A percentile compares a stretch with the other conserved stretches of the same genome.
Evolutionary conservation across 2,888 invertebrate species (phyloP).

Genomic region (Gryllus longicercus): DNA sequence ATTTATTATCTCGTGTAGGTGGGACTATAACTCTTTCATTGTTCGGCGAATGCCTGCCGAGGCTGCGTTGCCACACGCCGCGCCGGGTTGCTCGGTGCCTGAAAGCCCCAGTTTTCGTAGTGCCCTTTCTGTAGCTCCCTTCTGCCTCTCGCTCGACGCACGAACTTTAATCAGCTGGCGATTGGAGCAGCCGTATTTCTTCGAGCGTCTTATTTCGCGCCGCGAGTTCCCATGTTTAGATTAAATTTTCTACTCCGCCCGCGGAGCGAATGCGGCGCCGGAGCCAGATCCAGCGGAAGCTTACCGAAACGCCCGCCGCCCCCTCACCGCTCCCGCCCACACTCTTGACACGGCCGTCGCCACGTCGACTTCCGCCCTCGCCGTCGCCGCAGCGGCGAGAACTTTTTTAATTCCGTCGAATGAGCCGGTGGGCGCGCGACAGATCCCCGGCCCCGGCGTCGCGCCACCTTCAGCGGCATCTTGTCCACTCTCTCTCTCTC

Average conservation of each 20-base stretch:
- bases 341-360: background rate
- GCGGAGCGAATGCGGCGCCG: constrained; percentile 11
- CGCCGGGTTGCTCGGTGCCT: too few relatives aligned
- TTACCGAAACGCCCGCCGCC: background rate
- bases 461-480: too few relatives aligned
- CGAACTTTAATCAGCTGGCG: constrained; percentile 19
- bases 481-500: too few relatives aligned
- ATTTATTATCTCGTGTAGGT: too few relatives aligned
- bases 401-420: constrained; percentile 19
- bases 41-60: too few relatives aligned
- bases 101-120: too few relatives aligned
- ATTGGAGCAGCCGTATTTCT: background rate
- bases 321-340: background rate
- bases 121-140: background rate
- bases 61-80: too few relatives aligned
- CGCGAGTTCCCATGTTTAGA: constrained; percentile 8
- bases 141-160: background rate
- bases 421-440: background rate
- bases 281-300: background rate
- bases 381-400: background rate
- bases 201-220: constrained; percentile 6
- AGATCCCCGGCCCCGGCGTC: too few relatives aligned
- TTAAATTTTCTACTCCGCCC: constrained; percentile 18
- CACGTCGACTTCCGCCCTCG: background rate
- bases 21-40: too few relatives aligned